Percentiles rank a stretch among this genome's conserved stretches.
phyloP scores from a whole-genome alignment of 2,797 vertebrate genomes.

The Alectoris magna region DNA sequence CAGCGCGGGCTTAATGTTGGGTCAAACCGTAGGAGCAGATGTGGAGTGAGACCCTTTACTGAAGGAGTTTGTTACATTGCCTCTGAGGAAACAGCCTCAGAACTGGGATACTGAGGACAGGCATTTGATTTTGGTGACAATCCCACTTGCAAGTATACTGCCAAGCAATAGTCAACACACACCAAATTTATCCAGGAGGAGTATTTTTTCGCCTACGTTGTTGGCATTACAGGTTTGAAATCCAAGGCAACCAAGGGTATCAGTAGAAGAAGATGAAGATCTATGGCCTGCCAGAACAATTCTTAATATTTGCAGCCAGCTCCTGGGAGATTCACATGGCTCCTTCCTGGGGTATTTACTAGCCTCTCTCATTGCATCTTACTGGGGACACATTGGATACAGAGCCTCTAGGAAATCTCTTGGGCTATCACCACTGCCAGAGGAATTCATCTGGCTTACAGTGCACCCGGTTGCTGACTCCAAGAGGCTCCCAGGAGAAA shows the following conservation, averaged over 20 bases:
- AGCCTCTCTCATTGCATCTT: not conserved
- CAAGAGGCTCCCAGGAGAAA: conserved; percentile 10
- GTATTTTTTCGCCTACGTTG: not conserved
- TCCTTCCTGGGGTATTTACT: not conserved
- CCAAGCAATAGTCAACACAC: not conserved
- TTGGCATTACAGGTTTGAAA: not conserved
- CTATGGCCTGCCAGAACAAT: not conserved
- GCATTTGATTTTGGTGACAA: not conserved
- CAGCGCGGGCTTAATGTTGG: not conserved
- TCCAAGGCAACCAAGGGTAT: not conserved
- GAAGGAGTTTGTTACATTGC: not conserved
- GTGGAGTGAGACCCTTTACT: not conserved
- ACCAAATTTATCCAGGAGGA: not conserved
- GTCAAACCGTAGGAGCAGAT: not conserved
- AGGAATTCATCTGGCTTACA: conserved; percentile 8
- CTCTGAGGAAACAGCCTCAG: not conserved
- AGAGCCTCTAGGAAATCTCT: not conserved
- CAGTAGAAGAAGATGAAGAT: not conserved
- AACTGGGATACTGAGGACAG: not conserved
- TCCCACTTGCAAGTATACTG: not conserved
- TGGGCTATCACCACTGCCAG: not conserved
- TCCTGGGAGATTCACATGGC: not conserved
- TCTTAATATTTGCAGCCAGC: not conserved
- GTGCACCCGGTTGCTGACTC: not conserved
- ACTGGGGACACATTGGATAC: not conserved